A percentile compares a stretch with the other conserved stretches of the same genome.
Conservation (phyloP, 2,797 vertebrate genomes). For the Danio tinwini region DNA sequence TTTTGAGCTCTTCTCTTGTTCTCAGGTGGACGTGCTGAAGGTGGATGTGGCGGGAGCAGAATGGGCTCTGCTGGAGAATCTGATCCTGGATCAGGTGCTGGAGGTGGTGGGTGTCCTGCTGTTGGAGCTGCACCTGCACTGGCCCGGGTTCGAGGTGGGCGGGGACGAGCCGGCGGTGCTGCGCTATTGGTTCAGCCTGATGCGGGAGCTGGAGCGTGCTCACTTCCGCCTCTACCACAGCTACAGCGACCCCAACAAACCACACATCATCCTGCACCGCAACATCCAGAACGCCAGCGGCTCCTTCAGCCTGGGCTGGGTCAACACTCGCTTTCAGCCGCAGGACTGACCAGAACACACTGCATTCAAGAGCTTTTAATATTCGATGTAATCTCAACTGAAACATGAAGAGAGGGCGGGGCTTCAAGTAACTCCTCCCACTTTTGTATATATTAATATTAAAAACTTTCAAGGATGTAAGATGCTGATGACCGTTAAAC, state of each 20-base stretch:
- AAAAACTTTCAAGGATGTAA: no score
- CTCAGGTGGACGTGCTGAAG: conserved; percentile 93
- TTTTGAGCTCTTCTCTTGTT: no score
- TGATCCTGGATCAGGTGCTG: conserved; percentile 89
- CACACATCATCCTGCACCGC: conserved; percentile 88
- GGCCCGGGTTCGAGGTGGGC: conserved; percentile 94
- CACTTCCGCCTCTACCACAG: conserved; percentile 90
- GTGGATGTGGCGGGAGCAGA: conserved; percentile 94
- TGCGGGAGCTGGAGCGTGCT: conserved; percentile 87
- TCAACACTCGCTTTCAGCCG: conserved; percentile 87
- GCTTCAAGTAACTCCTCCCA: no score
- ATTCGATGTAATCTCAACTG: no score
- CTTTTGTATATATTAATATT: no score
- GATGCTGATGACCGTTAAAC: no score
- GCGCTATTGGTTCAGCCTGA: conserved; percentile 95
- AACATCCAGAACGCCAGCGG: conserved; percentile 91
- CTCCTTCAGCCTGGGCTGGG: conserved; percentile 89
- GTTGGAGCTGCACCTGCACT: conserved; percentile 92
- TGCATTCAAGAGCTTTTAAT: background rate
- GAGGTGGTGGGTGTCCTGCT: conserved; percentile 90
- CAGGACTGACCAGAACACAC: conserved; percentile 25
- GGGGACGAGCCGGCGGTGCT: conserved; percentile 89
- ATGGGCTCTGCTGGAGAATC: conserved; percentile 97
- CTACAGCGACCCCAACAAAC: conserved; percentile 83
- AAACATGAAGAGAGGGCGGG: no score